Conservation (phyloP, 2,888 invertebrate species). For the Mellilla xanthometata region DNA sequence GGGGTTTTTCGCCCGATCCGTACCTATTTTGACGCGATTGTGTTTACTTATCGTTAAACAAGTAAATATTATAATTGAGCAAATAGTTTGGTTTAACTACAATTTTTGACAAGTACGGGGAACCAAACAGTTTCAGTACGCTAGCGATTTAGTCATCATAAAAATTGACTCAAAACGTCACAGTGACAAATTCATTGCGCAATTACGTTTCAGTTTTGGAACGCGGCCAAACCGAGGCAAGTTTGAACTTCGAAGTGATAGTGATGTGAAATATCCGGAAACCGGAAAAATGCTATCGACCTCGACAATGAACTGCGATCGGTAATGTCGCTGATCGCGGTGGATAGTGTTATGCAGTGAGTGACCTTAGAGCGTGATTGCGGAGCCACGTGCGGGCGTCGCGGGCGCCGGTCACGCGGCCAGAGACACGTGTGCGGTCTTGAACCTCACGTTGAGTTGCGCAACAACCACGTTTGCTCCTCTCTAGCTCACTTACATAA, state of each 20-base stretch:
- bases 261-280: conserved; percentile 6
- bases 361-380: conserved; percentile 53
- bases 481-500: conserved; percentile 72
- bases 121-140: no score
- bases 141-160: background rate
- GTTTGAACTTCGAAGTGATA: background rate
- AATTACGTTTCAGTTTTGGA: conserved; percentile 7
- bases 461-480: conserved; percentile 68
- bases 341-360: conserved; percentile 9
- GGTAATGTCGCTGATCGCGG: conserved; percentile 6
- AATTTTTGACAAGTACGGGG: no score
- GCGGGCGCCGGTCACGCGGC: conserved; percentile 64
- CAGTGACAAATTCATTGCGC: background rate
- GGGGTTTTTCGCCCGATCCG: conserved; percentile 12
- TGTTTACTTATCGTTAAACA: background rate
- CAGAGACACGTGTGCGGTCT: conserved; percentile 64
- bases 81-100: no score
- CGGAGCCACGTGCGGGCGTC: conserved; percentile 52
- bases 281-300: conserved; percentile 1
- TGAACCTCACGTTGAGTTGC: conserved; percentile 78
- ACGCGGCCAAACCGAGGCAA: conserved; percentile 2
- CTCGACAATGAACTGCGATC: conserved; percentile 4
- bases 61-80: background rate
- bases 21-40: background rate
- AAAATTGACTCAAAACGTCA: background rate